phyloP scores from a whole-genome alignment of 1,140 invertebrate species.

The Liolophura sinensis region DNA sequence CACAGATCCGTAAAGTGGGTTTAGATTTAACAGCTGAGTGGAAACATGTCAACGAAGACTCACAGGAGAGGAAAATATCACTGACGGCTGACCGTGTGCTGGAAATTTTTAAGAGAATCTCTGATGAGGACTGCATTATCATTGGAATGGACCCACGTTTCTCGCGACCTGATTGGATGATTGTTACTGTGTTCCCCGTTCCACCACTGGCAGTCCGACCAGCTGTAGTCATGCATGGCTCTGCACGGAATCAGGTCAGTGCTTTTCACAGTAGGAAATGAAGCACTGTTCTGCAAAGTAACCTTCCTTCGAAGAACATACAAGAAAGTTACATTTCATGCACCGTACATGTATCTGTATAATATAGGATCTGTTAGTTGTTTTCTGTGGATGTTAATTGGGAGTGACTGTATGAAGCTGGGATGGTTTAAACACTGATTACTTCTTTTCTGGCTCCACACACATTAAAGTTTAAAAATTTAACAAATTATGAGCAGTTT shows the following conservation, averaged over 20 bases:
- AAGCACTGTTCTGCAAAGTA: no score
- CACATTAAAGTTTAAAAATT: not conserved
- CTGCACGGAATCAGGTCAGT: slow-evolving; percentile 84
- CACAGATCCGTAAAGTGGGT: slow-evolving; percentile 84
- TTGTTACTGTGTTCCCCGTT: slow-evolving; percentile 95
- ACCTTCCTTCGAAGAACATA: no score
- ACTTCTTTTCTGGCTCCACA: no score
- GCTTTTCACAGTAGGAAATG: not conserved
- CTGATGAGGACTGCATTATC: slow-evolving; percentile 95
- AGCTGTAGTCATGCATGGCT: slow-evolving; percentile 98
- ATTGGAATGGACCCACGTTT: slow-evolving; percentile 95
- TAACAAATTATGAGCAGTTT: not conserved
- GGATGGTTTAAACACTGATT: no score
- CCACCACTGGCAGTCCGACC: slow-evolving; percentile 91
- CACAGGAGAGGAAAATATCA: slow-evolving; percentile 74
- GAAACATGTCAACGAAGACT: slow-evolving; percentile 98
- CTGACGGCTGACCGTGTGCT: slow-evolving; percentile 93
- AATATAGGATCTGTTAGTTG: no score
- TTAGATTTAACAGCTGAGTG: slow-evolving; percentile 94
- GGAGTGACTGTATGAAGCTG: no score
- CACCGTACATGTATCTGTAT: no score
- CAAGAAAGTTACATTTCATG: no score
- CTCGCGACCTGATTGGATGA: slow-evolving; percentile 99
- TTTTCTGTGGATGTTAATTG: no score
- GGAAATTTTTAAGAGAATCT: slow-evolving; percentile 96